Base-by-base conservation (phyloP, 2,888 invertebrate genomes). In the Incurvaria masculella region DNA sequence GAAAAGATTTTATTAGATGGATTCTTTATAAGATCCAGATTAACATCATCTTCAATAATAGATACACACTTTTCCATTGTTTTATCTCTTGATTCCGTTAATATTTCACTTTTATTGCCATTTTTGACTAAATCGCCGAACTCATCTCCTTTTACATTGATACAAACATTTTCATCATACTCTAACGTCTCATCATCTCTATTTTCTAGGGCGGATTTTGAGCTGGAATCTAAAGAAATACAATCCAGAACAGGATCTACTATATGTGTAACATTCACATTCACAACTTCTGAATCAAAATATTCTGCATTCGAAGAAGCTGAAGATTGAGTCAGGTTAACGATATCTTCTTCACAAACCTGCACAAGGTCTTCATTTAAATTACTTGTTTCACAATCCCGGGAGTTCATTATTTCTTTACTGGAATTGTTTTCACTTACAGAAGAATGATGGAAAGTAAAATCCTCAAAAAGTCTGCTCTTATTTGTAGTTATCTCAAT, bases 301-400 rank as follows among this genome's bases (percentile, higher is more conserved):
- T 26, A 21, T 11, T 11, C 8, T 45, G 17, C 44, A 42, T 46
- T n/a, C n/a, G n/a, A n/a, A n/a, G 47, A 47, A 38, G 53, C 51
- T 27, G 63, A 61, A 50, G 54, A 57, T 59, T 72, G 69, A 33
- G 68, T 72, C 53, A 73, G 61, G 64, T 73, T 68, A 51, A 68
- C 61, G 47, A 64, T 27, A 39, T 56, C 45, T 38, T 50, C 48
- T 16, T 49, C 41, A 42, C 8, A n/a, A n/a, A n/a, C n/a, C n/a
- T n/a, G n/a, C n/a, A n/a, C n/a, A 21, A 44, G 16, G 4, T 23
- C 44, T 16, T 23, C 44, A 44, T 2, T 14, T 44, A 21, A 16
- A 16, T 44, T 16, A 46, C n/a, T 41, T 18, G 18, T 21, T 21
- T 19, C 40, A 41, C 6, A 18, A 41, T 46, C 26, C 16, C 17